Base-by-base conservation (phyloP, 2,888 invertebrate genomes). In the Diachrysia chrysitis region DNA sequence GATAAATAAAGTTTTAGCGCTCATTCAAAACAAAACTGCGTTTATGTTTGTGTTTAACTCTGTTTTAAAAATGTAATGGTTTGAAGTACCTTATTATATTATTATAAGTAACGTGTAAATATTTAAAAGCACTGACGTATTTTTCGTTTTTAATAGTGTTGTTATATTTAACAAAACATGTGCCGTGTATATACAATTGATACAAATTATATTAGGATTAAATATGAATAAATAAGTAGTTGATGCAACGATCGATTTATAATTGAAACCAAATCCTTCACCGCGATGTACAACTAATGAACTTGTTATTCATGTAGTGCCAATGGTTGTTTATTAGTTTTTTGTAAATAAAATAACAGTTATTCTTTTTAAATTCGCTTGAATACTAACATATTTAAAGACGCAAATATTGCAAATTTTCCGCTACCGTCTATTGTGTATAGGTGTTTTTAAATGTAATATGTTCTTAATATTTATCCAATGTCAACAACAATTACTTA, bases 101-200 rank as follows among this genome's bases (percentile, higher is more conserved):
- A 78, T 86, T 83, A 74, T 93, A 92, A 90, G 90, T 87, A 88
- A 83, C 86, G 81, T 93, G 93, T 93, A 93, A 91, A 93, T 93
- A 92, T 87, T 85, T 84, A 87, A 86, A 89, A 90, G 89, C 90
- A 90, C 90, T 90, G 90, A 92, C 83, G 85, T 86, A 87, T 86
- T 78, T 88, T 87, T 86, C 82, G 84, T 90, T 89, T 51, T 86
- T 83, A 81, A 86, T 90, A 89, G 85, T 85, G 84, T 88, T 86
- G 83, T 85, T 82, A 82, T 87, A 85, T 86, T 88, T 89, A 90
- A 91, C 89, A 90, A 91, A 90, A 79, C 85, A 89, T 88, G 94
- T 94, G 93, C 93, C 93, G 93, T 95, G 95, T 95, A 94, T 87
- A 94, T 95, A 94, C 83, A 83, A 90, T 84, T 88, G 86, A 91